Percentiles rank a stretch among this genome's conserved stretches.
Conservation (phyloP, 2,113 vertebrate genomes). For the Entomyzon cyanotis region DNA sequence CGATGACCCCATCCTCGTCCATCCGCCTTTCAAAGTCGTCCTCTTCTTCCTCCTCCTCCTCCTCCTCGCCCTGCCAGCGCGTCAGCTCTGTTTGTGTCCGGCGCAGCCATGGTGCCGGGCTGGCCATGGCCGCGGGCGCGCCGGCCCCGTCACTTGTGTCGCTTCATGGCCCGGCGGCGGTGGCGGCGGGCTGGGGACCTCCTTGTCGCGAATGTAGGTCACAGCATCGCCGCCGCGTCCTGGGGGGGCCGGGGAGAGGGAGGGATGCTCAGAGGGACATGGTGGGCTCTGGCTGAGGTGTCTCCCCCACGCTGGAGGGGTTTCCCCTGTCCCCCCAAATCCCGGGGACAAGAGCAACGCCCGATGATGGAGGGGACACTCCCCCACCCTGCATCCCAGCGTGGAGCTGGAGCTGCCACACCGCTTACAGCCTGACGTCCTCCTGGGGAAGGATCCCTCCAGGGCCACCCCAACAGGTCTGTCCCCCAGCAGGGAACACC, state of each 20-base stretch:
- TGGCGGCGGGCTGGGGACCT: neutral
- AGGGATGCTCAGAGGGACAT: neutral
- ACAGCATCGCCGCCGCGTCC: neutral
- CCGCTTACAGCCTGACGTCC: neutral
- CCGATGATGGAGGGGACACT: fast-evolving
- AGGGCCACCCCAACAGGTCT: neutral
- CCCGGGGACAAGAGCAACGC: neutral
- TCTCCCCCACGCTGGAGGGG: fast-evolving
- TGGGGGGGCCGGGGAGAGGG: neutral
- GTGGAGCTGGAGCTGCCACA: neutral
- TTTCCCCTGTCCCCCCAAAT: neutral
- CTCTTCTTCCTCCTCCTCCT: neutral
- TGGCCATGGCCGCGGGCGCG: neutral
- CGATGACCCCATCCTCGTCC: conserved; percentile 79
- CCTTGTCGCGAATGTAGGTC: neutral
- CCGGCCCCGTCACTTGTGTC: neutral
- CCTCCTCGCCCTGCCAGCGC: neutral
- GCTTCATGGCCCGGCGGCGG: neutral
- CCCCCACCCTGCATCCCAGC: neutral
- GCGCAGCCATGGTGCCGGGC: conserved; percentile 10
- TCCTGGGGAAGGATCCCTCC: neutral
- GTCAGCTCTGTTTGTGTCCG: neutral
- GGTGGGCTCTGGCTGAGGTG: neutral
- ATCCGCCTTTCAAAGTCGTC: conserved; percentile 67
- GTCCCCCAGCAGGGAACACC: fast-evolving